phyloP scores from a whole-genome alignment of 2,888 invertebrate genomes.

The Stenurella melanura region DNA sequence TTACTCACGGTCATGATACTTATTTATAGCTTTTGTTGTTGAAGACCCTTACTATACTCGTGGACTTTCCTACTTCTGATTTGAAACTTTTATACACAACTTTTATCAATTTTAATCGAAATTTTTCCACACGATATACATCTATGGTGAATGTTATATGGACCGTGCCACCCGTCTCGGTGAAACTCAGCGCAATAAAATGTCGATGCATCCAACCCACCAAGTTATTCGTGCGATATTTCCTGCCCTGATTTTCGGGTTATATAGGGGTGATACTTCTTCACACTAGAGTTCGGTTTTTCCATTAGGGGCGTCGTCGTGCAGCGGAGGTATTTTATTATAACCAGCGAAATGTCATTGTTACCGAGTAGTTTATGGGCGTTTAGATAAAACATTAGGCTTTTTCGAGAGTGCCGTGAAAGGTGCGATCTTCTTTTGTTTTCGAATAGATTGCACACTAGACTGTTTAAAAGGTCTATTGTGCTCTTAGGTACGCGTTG shows the following conservation, averaged over 20 bases:
- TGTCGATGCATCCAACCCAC: neutral
- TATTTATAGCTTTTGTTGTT: too few relatives aligned
- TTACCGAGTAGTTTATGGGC: slow-evolving; percentile 52
- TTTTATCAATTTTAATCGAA: slow-evolving; percentile 1
- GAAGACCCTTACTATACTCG: too few relatives aligned
- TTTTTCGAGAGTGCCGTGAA: slow-evolving; percentile 38
- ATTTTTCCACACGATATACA: slow-evolving; percentile 6
- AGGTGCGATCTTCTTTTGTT: slow-evolving; percentile 49
- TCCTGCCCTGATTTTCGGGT: slow-evolving; percentile 10
- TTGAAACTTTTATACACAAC: neutral
- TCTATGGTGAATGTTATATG: slow-evolving; percentile 16
- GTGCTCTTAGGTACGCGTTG: slow-evolving; percentile 9
- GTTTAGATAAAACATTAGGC: slow-evolving; percentile 44
- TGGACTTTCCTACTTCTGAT: neutral
- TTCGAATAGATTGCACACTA: slow-evolving; percentile 22
- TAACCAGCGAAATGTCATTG: slow-evolving; percentile 45
- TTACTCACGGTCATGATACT: too few relatives aligned
- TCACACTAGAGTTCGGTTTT: neutral
- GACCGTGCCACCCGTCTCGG: neutral
- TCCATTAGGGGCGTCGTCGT: slow-evolving; percentile 18
- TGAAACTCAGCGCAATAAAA: slow-evolving; percentile 5
- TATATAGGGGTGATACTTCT: slow-evolving; percentile 9
- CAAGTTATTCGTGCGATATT: slow-evolving; percentile 5
- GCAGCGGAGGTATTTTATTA: slow-evolving; percentile 21
- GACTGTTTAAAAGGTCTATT: slow-evolving; percentile 26